Conservation (phyloP, 1,140 invertebrate genomes). For the Drosophila nannoptera region DNA sequence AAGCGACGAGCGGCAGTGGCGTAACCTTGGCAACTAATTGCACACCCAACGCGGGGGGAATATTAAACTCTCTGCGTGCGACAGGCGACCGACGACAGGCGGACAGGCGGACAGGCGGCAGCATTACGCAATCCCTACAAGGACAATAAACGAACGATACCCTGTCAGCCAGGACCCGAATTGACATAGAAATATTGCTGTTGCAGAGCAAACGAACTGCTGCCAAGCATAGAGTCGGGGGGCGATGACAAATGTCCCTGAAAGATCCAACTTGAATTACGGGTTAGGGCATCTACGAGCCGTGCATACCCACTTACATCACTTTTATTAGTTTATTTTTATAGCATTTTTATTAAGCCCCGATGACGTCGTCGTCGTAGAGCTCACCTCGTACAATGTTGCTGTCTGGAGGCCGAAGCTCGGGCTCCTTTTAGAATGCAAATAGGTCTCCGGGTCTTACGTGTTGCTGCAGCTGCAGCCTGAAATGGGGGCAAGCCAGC, state of each 20-base stretch:
- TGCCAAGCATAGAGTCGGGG: too few species aligned
- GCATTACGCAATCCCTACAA: constrained; percentile 23
- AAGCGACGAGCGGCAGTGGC: constrained; percentile 17
- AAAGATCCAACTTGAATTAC: too few species aligned
- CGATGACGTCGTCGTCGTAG: constrained; percentile 51
- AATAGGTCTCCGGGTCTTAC: constrained; percentile 47
- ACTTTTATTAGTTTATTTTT: constrained; percentile 41
- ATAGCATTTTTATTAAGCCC: constrained; percentile 61
- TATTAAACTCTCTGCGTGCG: constrained; percentile 51
- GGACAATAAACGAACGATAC: constrained; percentile 42
- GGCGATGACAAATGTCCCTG: too few species aligned
- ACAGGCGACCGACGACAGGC: constrained; percentile 11
- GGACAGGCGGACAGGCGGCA: constrained; percentile 9
- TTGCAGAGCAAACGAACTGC: background rate
- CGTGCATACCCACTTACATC: background rate
- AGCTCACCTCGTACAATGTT: constrained; percentile 17
- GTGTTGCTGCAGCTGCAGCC: background rate
- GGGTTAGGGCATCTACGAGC: background rate
- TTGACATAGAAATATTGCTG: too few species aligned
- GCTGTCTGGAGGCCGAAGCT: constrained; percentile 27
- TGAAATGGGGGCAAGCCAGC: background rate
- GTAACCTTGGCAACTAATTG: constrained; percentile 66
- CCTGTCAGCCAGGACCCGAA: constrained; percentile 4
- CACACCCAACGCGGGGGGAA: constrained; percentile 30
- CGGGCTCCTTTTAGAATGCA: constrained; percentile 14